These are phyloP conservation scores for Stenopsyche tienmushanensis DNA, from an alignment of 1,140 invertebrate species.

Conservation along the genomic window DNA sequence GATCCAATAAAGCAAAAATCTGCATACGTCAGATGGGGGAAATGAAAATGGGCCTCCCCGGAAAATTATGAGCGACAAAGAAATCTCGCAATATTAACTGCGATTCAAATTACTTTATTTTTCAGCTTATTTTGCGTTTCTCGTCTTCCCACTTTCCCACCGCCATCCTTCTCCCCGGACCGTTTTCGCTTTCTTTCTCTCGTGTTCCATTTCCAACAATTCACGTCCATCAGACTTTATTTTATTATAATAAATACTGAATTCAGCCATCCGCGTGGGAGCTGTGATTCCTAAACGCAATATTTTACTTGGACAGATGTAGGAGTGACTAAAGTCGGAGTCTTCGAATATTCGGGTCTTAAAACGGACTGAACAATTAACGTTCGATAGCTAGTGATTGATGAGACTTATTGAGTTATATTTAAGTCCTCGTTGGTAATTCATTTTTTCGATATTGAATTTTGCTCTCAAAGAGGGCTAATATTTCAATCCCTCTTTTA, in stretches of 20 bases:
- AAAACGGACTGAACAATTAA: too few relatives aligned
- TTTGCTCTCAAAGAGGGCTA: too few relatives aligned
- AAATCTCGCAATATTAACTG: slow-evolving; percentile 13
- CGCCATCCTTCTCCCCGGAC: neutral
- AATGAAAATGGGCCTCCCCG: slow-evolving; percentile 5
- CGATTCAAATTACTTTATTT: slow-evolving; percentile 14
- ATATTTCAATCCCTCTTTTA: too few relatives aligned
- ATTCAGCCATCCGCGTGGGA: neutral
- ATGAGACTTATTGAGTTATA: too few relatives aligned
- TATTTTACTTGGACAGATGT: too few relatives aligned
- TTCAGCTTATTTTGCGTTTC: slow-evolving; percentile 11
- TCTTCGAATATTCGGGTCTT: too few relatives aligned
- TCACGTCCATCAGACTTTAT: neutral
- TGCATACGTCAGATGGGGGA: slow-evolving; percentile 7
- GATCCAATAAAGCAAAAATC: slow-evolving; percentile 11
- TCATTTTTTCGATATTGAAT: too few relatives aligned
- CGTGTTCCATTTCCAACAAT: too few relatives aligned
- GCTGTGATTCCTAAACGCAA: neutral
- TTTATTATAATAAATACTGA: slow-evolving; percentile 1
- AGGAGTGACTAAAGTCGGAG: too few relatives aligned
- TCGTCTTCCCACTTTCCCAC: neutral
- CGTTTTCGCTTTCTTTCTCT: neutral
- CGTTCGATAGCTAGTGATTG: too few relatives aligned
- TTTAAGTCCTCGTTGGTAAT: too few relatives aligned
- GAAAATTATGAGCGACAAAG: slow-evolving; percentile 14